Evolutionary conservation across 2,888 invertebrate species (phyloP).

Genomic region (Hypolimnas misippus): DNA sequence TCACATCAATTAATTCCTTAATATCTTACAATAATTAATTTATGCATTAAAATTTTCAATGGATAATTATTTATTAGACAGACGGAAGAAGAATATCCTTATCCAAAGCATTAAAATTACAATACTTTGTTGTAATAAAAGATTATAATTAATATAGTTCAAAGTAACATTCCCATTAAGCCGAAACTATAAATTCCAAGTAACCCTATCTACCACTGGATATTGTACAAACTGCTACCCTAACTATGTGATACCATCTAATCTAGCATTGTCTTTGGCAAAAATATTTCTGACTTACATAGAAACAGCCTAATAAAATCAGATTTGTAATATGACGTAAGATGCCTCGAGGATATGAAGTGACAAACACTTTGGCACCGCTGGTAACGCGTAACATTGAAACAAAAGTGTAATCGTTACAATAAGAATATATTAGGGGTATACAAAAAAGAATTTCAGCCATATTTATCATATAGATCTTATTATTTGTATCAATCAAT

Average conservation of each 20-base stretch:
- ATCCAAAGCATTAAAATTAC: slow-evolving; percentile 19
- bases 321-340: background rate
- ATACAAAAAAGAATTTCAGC: too few species aligned
- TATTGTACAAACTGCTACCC: slow-evolving; percentile 47
- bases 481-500: too few species aligned
- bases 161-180: slow-evolving; percentile 21
- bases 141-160: slow-evolving; percentile 8
- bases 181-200: slow-evolving; percentile 36
- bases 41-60: slow-evolving; percentile 6
- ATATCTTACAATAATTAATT: slow-evolving; percentile 4
- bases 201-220: slow-evolving; percentile 41
- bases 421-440: background rate
- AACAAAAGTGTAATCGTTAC: background rate
- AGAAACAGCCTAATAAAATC: background rate
- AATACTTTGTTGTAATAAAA: slow-evolving; percentile 26
- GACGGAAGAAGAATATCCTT: slow-evolving; percentile 12
- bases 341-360: slow-evolving; percentile 1
- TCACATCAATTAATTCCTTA: background rate
- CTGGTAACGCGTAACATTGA: background rate
- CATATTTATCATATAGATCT: too few species aligned
- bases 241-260: slow-evolving; percentile 36
- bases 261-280: slow-evolving; percentile 47
- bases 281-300: slow-evolving; percentile 25
- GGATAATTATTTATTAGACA: slow-evolving; percentile 16
- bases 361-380: slow-evolving; percentile 6